Evolutionary conservation across 2,888 invertebrate genomes (phyloP).

Genomic region (Phengaris alcon): DNA sequence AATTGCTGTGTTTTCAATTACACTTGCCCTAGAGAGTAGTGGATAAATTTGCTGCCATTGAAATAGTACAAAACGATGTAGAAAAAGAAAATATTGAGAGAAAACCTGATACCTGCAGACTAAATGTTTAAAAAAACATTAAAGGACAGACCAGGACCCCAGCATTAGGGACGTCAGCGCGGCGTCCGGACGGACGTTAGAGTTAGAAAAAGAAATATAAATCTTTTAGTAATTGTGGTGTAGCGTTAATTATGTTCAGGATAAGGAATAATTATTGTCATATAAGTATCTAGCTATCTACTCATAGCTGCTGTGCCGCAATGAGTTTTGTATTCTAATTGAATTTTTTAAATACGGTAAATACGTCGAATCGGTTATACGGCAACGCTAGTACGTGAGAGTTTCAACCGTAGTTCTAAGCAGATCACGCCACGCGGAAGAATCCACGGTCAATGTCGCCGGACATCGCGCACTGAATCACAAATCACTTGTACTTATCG

Average conservation of each 20-base stretch:
- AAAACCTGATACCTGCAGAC: not conserved
- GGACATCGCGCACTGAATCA: constrained; percentile 41
- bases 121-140: not conserved
- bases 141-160: not conserved
- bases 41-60: not conserved
- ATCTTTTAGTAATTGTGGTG: not conserved
- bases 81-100: not conserved
- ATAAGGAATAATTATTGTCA: not conserved
- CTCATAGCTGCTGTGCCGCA: not conserved
- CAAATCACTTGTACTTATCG: constrained; percentile 24
- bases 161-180: too few relatives aligned
- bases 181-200: not conserved
- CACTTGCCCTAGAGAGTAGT: not conserved
- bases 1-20: not conserved
- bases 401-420: constrained; percentile 28
- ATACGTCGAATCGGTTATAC: not conserved
- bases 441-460: constrained; percentile 51
- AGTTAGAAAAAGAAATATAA: not conserved
- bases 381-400: not conserved
- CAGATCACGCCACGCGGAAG: constrained; percentile 55
- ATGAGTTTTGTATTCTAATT: not conserved
- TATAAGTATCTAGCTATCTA: not conserved
- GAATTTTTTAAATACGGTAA: not conserved
- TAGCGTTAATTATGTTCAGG: not conserved
- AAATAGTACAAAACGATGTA: not conserved